Base-by-base conservation (phyloP, 1,140 invertebrate species). In the Battus philenor region DNA sequence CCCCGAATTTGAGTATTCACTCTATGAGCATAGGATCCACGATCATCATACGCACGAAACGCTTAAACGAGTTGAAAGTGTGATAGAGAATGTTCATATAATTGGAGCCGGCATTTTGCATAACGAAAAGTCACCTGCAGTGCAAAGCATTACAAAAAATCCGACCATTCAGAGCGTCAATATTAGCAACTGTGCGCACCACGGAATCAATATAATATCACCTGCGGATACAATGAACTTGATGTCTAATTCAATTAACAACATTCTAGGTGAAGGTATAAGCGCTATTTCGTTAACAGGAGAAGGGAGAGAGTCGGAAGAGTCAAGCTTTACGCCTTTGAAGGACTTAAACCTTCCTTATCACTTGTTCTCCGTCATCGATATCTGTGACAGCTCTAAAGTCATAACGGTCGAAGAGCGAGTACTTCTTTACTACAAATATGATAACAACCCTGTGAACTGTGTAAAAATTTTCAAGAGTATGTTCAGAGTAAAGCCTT, bases 401-500 rank as follows among this genome's bases (percentile, higher is more conserved):
- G 94, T 96, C 68, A 91, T 99, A 15, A 89, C 89, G 4, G 89
- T 99, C 0, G 92, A 97, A 76, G 96, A 98, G 66, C 87, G 97
- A 44, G 90, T 99, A 2, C 71, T 99, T 1, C 58, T 99, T 0
- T 99, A 98, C 76, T 99, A 98, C 78, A 99, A 98, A 76, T 99
- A 99, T 59, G 96, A 98, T 55, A 98, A 98, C 62, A 91, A 93
- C 79, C 94, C 96, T 0, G 93, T 98, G 0, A 98, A 98, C 75
- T 99, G 98, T 78, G 95, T 99, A 0, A 99, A 99, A 85, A 97
- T 99, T 58, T 98, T 99, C 62, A 93, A 92, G 26, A 96, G 93
- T 55, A 89, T 90, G 26, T 94, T 91, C 48, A 88, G 92, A 62
- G 90, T 94, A 0, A 97, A 97, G 72, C 93, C 93, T 4, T 91